Evolutionary conservation across 1,140 invertebrate species (phyloP).

Genomic region (Zeugodacus cucurbitae): DNA sequence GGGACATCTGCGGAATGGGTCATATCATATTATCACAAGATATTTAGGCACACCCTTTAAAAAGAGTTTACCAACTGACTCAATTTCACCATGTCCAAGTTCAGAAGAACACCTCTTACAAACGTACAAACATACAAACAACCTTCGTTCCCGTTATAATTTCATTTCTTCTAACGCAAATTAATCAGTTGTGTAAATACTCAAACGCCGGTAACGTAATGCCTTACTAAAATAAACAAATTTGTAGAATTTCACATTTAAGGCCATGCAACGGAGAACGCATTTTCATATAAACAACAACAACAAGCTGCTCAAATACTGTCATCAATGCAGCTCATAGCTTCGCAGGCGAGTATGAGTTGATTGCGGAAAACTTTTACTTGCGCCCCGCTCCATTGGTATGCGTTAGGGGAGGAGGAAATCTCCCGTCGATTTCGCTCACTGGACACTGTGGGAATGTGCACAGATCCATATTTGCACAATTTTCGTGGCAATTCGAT

Average conservation of each 20-base stretch:
- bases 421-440: background rate
- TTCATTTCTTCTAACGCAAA: constrained; percentile 50
- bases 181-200: constrained; percentile 62
- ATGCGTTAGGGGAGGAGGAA: background rate
- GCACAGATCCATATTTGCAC: background rate
- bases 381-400: background rate
- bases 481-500: background rate
- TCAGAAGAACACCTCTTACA: background rate
- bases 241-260: background rate
- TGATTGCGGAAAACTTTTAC: background rate
- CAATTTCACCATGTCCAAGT: background rate
- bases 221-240: background rate
- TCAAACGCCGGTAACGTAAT: background rate
- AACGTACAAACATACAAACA: background rate
- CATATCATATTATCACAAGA: too few relatives aligned
- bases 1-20: too few relatives aligned
- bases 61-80: too few relatives aligned
- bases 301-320: background rate
- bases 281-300: background rate
- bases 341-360: background rate
- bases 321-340: background rate
- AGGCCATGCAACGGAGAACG: background rate
- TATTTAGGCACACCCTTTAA: too few relatives aligned
- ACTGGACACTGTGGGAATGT: background rate
- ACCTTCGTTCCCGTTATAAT: background rate